Evolutionary conservation across 2,888 invertebrate species (phyloP), one percentile per base, ranked within the genome.

Genomic region (Microplitis deprimator): DNA sequence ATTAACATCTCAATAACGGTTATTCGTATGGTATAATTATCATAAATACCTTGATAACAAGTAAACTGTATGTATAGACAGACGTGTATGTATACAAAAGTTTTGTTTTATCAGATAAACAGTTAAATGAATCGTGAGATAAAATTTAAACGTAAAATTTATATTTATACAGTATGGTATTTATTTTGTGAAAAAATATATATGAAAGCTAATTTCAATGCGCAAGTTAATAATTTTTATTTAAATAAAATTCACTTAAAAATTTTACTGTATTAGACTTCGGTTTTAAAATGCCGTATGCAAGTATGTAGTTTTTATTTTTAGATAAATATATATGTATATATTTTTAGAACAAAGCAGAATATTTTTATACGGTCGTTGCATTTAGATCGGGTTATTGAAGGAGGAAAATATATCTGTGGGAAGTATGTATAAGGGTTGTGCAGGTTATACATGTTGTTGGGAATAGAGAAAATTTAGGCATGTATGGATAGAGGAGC

Each of bases 101-200:
- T n/a, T 62, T 50, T 50, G 6, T 17, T 17, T n/a, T 67, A 67
- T 67, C 67, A 13, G 67, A 20, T 13, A 38, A 67, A 29, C 67
- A 13, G 67, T 67, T 13, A 38, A 67, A 29, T 67, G 3, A 67
- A 67, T 68, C 50, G n/a, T 68, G 41, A 40, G 50, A 68, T 67
- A 67, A 67, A 67, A 38, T 38, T n/a, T 50, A 16, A 68, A 17
- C 68, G 16, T 39, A 8, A 41, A 68, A 68, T 68, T 68, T 7
- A 62, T 17, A 17, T 62, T 20, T 17, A 17, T 62, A 6, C 20
- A 62, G n/a, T 62, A 20, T 62, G n/a, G 13, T 8, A 13, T 59
- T 10, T 59, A 59, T 13, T 13, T 10, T 5, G n/a, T 6, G 4
- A 59, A 4, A 59, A 10, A 5, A 59, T 29, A 29, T 29, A 29